Evolutionary conservation across 2,797 vertebrate species (phyloP), one percentile per base, ranked within the genome.

Genomic region (Clarias pachynema): DNA sequence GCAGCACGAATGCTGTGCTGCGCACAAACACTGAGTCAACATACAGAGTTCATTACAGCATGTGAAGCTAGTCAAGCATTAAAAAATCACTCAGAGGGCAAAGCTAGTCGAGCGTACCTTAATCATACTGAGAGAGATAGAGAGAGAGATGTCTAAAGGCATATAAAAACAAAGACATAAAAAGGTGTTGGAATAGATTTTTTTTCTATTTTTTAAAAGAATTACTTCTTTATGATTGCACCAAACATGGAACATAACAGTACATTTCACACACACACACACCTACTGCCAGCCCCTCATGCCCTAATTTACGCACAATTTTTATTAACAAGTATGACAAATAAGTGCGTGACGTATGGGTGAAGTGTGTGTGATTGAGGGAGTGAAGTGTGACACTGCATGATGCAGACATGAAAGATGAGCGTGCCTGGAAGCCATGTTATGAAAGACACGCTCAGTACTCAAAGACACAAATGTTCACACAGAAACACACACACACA

Each of bases 41-140:
- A 79, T 60, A 79, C 37, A 70, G n/a, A 79, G n/a, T 79, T 72
- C 68, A 62, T 70, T 80, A 84, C 31, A 70, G 74, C 49, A 62
- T 79, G 57, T 59, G 59, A 62, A 24, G 15, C n/a, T 72, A 59
- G 40, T 65, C 78, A 63, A 44, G 63, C 34, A 16, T 40, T 44
- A 0, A 2, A 26, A 22, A 20, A 12, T 40, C 14, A 26, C 53
- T 31, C 26, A 20, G 57, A 60, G 75, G 59, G 75, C 9, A 44
- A 44, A 44, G 8, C 8, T 44, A 44, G 9, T 44, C 9, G 8
- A 44, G 44, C 44, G 44, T 44, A 44, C 9, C 9, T 10, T 44
- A 44, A 44, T 44, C 44, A 44, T 44, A 37, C 1, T 34, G 60
- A 9, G n/a, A 37, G 77, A 63, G 77, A 44, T 22, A 80, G 59